These are phyloP conservation scores for Lepidostoma basale DNA, from an alignment of 1,140 invertebrate genomes.

Conservation along the genomic window DNA sequence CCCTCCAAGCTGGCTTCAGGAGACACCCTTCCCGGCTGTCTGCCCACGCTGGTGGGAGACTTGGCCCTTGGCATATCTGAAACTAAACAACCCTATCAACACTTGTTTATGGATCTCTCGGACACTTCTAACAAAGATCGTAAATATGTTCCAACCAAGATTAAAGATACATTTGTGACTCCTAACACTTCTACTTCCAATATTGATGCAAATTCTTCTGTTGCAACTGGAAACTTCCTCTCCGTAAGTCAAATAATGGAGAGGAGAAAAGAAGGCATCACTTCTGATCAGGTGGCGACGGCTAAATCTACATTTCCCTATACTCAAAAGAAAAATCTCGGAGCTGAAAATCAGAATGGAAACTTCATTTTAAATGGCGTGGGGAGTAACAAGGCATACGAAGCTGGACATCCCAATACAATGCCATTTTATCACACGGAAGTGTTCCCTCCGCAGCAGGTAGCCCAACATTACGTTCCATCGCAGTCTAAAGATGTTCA, in stretches of 20 bases:
- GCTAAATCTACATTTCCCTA: neutral
- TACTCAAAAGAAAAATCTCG: constrained; percentile 11
- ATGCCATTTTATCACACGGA: constrained; percentile 1
- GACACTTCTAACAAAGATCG: constrained; percentile 12
- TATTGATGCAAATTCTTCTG: constrained; percentile 32
- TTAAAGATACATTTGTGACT: constrained; percentile 8
- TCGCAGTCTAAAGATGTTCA: neutral
- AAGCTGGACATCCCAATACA: neutral
- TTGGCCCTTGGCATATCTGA: constrained; percentile 60
- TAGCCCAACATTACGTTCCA: neutral
- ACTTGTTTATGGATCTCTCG: constrained; percentile 48
- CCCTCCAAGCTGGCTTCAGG: constrained; percentile 60
- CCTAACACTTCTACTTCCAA: constrained; percentile 11
- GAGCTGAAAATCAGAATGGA: neutral
- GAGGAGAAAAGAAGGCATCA: constrained; percentile 29
- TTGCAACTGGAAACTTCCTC: constrained; percentile 55
- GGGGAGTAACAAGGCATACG: constrained; percentile 2
- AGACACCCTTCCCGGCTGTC: constrained; percentile 54
- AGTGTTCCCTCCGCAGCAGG: constrained; percentile 11
- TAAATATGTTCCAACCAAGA: neutral
- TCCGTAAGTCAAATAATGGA: constrained; percentile 72
- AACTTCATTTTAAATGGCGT: neutral
- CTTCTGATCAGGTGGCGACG: neutral
- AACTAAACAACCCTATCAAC: constrained; percentile 44
- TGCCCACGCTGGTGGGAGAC: constrained; percentile 65